These are phyloP conservation scores for Montipora cactus DNA, from an alignment of 64 coral and sea anemone species.

Conservation along the genomic window DNA sequence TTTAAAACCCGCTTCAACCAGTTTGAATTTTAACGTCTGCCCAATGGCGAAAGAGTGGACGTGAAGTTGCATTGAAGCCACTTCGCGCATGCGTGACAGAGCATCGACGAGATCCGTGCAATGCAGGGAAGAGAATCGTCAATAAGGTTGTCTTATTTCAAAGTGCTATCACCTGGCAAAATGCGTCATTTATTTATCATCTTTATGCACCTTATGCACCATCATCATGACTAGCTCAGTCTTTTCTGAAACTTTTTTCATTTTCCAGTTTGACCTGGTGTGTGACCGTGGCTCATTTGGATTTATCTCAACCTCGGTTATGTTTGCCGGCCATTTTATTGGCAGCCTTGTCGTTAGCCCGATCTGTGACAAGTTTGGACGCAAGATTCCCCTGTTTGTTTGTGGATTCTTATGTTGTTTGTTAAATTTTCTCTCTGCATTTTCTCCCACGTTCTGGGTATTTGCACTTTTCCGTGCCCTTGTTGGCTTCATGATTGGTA, in stretches of 20 bases:
- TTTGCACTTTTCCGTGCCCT: constrained; percentile 80
- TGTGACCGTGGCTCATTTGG: constrained; percentile 56
- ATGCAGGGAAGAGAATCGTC: no score
- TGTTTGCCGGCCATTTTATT: constrained; percentile 52
- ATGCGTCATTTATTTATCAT: no score
- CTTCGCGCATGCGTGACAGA: no score
- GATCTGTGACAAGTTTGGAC: constrained; percentile 57
- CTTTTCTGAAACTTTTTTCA: neutral
- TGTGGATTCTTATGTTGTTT: neutral
- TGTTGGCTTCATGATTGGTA: constrained; percentile 66
- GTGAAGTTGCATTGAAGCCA: no score
- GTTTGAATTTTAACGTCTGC: no score
- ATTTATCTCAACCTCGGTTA: constrained; percentile 60
- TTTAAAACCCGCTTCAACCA: no score
- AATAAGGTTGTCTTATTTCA: no score
- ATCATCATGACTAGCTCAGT: neutral
- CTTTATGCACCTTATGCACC: neutral
- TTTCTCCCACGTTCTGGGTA: constrained; percentile 65
- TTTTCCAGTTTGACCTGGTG: constrained; percentile 70
- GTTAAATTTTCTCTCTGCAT: constrained; percentile 48
- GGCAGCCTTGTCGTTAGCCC: constrained; percentile 39
- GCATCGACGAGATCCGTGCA: no score
- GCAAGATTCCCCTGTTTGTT: constrained; percentile 53
- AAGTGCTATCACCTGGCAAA: no score
- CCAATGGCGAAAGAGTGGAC: no score